These are phyloP conservation scores for Drosophila cognata DNA, from an alignment of 2,888 invertebrate species.

Conservation along the genomic window DNA sequence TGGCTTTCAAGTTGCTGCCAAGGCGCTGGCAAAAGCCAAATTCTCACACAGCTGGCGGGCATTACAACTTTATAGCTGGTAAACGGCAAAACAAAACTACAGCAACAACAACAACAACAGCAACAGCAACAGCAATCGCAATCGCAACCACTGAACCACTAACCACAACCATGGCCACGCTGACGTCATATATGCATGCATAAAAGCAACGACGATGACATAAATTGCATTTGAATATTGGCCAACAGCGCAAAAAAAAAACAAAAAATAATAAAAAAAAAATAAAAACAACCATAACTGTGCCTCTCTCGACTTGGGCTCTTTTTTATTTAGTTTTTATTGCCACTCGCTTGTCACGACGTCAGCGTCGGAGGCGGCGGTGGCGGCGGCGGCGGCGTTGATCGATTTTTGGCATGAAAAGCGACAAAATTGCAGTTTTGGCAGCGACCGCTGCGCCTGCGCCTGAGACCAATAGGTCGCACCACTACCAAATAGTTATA, in stretches of 20 bases:
- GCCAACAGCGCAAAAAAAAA: slow-evolving; percentile 70
- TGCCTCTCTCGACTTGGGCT: slow-evolving; percentile 17
- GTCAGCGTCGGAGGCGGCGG: slow-evolving; percentile 15
- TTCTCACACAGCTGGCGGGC: slow-evolving; percentile 72
- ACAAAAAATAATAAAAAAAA: slow-evolving; percentile 18
- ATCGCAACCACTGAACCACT: slow-evolving; percentile 45
- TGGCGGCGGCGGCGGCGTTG: slow-evolving; percentile 41
- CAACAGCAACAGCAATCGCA: slow-evolving; percentile 33
- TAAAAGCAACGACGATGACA: slow-evolving; percentile 76
- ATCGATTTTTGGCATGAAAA: slow-evolving; percentile 68
- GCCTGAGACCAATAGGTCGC: slow-evolving; percentile 8
- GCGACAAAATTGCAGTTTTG: slow-evolving; percentile 59
- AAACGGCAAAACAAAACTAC: slow-evolving; percentile 45
- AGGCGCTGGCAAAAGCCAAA: slow-evolving; percentile 46
- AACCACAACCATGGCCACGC: slow-evolving; percentile 72
- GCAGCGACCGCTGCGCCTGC: slow-evolving; percentile 38
- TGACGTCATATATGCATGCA: slow-evolving; percentile 69
- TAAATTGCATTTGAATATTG: slow-evolving; percentile 83
- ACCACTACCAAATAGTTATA: background rate
- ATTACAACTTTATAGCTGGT: slow-evolving; percentile 68
- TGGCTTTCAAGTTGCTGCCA: slow-evolving; percentile 51
- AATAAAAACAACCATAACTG: slow-evolving; percentile 43
- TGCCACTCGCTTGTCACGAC: slow-evolving; percentile 73
- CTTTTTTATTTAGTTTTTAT: slow-evolving; percentile 29
- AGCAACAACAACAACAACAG: slow-evolving; percentile 37